phyloP scores from a whole-genome alignment of 1,140 invertebrate species.

The Aphelenchoides fujianensis region DNA sequence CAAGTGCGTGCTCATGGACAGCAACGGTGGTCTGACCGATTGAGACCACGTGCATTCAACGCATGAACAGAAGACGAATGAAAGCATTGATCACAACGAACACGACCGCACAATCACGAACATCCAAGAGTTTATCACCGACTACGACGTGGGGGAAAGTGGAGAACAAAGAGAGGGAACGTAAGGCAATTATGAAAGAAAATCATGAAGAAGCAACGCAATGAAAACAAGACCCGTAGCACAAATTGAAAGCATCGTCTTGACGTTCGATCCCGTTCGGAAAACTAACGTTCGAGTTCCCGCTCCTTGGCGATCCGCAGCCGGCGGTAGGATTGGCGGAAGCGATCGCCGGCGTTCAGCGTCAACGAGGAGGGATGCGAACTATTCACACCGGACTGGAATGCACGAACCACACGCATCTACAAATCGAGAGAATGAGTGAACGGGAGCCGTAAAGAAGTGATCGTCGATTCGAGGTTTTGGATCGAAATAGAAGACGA shows the following conservation, averaged over 20 bases:
- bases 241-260: not conserved
- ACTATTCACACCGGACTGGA: slow-evolving; percentile 39
- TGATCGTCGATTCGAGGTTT: no score
- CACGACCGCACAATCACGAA: not conserved
- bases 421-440: no score
- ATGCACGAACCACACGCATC: slow-evolving; percentile 52
- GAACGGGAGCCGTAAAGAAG: no score
- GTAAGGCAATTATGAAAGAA: not conserved
- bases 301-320: slow-evolving; percentile 49
- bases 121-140: not conserved
- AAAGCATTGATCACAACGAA: not conserved
- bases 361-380: slow-evolving; percentile 50
- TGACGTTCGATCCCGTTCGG: not conserved
- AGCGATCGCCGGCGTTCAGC: slow-evolving; percentile 37
- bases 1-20: not conserved
- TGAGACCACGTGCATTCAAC: not conserved
- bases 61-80: not conserved
- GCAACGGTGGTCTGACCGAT: not conserved
- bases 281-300: slow-evolving; percentile 44
- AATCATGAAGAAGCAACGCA: not conserved
- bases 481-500: no score
- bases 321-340: slow-evolving; percentile 46
- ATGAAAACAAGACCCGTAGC: not conserved
- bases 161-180: not conserved
- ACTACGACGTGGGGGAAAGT: not conserved